A percentile compares a stretch with the other conserved stretches of the same genome.
These are phyloP conservation scores for Tillus elongatus DNA, from an alignment of 2,888 invertebrate genomes.

Conservation along the genomic window DNA sequence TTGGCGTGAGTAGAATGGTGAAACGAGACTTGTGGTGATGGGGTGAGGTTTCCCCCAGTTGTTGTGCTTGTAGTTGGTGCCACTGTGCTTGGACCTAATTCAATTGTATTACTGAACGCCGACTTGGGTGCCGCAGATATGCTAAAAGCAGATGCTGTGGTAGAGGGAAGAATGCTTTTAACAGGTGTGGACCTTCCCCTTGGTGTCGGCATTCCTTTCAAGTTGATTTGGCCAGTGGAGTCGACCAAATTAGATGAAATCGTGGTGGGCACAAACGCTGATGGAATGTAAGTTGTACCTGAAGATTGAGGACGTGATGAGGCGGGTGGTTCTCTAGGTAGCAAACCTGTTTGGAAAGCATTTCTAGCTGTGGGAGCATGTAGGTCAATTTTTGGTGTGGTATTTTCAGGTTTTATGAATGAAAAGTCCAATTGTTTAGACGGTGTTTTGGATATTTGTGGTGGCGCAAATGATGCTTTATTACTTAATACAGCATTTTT, in stretches of 20 bases:
- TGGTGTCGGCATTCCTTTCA: no score
- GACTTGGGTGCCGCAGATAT: not conserved
- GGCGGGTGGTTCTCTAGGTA: not conserved
- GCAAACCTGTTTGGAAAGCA: no score
- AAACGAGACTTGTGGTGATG: not conserved
- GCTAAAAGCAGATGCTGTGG: not conserved
- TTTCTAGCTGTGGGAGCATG: not conserved
- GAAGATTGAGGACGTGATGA: not conserved
- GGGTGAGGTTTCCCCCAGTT: no score
- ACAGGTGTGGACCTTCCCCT: no score
- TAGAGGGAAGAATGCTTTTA: not conserved
- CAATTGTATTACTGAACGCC: not conserved
- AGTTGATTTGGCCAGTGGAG: no score
- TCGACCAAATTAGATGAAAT: no score
- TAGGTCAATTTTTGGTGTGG: not conserved
- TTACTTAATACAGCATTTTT: slow-evolving; percentile 1
- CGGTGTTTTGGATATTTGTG: no score
- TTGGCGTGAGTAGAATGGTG: no score
- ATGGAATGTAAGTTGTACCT: not conserved
- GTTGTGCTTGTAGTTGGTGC: slow-evolving; percentile 9
- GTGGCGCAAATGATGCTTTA: no score
- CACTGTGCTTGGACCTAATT: slow-evolving; percentile 11
- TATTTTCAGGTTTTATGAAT: no score
- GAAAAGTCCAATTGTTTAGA: no score
- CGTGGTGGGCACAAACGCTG: no score